These are phyloP conservation scores for Vicugna pacos DNA, from an alignment of 2,113 vertebrate species.

Conservation along the genomic window DNA sequence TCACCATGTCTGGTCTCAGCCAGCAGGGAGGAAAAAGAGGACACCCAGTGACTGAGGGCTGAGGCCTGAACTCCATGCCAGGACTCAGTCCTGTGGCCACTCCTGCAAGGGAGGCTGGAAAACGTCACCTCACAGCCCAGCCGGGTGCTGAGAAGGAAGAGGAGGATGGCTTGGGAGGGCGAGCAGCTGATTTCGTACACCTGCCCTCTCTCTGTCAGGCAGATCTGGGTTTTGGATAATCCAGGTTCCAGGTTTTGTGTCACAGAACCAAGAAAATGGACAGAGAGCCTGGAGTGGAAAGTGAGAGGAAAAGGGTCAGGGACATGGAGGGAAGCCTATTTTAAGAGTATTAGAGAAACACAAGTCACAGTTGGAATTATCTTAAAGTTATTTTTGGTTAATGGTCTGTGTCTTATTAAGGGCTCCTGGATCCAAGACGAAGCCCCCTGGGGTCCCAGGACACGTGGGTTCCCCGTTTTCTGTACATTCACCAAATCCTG, in stretches of 20 bases:
- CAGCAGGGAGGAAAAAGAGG: background rate
- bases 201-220: fast-evolving
- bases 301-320: background rate
- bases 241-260: background rate
- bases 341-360: background rate
- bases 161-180: background rate
- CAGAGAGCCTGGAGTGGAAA: background rate
- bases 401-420: slow-evolving; percentile 1
- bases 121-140: background rate
- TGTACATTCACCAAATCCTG: background rate
- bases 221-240: background rate
- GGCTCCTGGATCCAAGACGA: background rate
- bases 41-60: fast-evolving
- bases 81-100: background rate
- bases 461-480: background rate
- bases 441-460: background rate
- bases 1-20: background rate
- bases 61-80: background rate
- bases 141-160: fast-evolving
- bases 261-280: background rate
- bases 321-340: background rate
- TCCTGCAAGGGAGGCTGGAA: background rate
- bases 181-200: fast-evolving
- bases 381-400: slow-evolving; percentile 42
- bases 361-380: background rate